Base-by-base conservation (phyloP, 2,888 invertebrate genomes). In the Cryptocheilus praepositus region DNA sequence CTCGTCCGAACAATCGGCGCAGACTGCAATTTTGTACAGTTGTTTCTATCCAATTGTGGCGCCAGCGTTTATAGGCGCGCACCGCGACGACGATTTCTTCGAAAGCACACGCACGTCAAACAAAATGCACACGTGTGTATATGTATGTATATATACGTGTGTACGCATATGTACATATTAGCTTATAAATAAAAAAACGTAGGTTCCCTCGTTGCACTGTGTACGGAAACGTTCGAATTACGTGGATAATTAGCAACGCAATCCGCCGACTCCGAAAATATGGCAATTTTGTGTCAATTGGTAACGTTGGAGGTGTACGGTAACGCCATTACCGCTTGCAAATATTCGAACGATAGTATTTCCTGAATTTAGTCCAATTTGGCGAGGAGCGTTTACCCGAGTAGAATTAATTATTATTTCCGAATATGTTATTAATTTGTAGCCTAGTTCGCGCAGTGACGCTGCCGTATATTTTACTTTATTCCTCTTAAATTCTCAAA, bases 1-100 rank as follows among this genome's bases (percentile, higher is more conserved):
- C 16, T 71, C 57, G 54, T 56, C 61, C 49, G 56, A 64, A 73
- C 55, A 71, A 73, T 67, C 67, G 70, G 68, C 67, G 69, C 72
- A 76, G 79, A 82, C 80, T 81, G 80, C 76, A 77, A 82, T 83
- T 83, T 83, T 83, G 72, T 83, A 82, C 74, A 76, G 74, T 58
- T 64, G 28, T 63, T 67, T 43, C 46, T 67, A 67, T 63, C 13
- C 18, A 18, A 67, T 36, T 22, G 19, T 13, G 5, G 54, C 44
- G 49, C 21, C 22, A 43, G 46, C 46, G 54, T 54, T 65, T 51
- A 45, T 56, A 18, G 56, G 21, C 44, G 55, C 28, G 45, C 21
- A 45, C 13, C 16, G 19, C 49, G 36, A 18, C 22, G 19, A 5
- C 25, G 49, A 18, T 53, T 61, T 54, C 55, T 61, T 55, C 36